A percentile compares a stretch with the other conserved stretches of the same genome.
phyloP scores from a whole-genome alignment of 2,113 vertebrate species.

The Erythrocercus mccallii region DNA sequence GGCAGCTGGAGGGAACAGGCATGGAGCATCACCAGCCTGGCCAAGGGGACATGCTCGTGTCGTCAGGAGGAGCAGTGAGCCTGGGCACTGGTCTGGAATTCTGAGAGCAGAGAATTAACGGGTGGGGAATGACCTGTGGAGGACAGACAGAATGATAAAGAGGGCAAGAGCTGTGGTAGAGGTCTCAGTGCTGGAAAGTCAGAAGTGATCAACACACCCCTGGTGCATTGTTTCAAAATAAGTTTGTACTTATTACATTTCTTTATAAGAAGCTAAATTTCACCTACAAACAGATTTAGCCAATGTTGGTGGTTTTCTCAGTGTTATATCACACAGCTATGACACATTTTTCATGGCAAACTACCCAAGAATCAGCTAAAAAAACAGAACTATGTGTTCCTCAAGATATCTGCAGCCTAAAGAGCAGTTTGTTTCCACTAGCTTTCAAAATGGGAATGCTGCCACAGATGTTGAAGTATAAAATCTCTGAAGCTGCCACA shows the following conservation, averaged over 20 bases:
- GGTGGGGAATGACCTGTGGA: not conserved
- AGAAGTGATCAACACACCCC: not conserved
- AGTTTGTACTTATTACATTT: not conserved
- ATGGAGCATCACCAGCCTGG: not conserved
- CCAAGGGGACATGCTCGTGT: not conserved
- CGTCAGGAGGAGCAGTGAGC: not conserved
- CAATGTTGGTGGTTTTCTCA: not conserved
- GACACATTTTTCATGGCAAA: not conserved
- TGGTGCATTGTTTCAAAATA: not conserved
- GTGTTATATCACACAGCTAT: not conserved
- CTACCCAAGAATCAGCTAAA: not conserved
- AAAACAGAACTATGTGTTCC: not conserved
- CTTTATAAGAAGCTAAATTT: not conserved
- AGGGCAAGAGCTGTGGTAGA: not conserved
- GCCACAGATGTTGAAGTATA: not conserved
- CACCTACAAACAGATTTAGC: not conserved
- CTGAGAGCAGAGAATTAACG: accelerated
- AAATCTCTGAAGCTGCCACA: not conserved
- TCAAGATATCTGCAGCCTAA: not conserved
- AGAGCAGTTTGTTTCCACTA: not conserved
- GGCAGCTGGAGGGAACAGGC: not conserved
- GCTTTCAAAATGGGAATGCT: not conserved
- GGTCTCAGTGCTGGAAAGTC: not conserved
- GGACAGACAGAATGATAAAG: not conserved
- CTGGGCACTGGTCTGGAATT: not conserved